Evolutionary conservation across 2,888 invertebrate species (phyloP).

Genomic region (Dynastes grantii): DNA sequence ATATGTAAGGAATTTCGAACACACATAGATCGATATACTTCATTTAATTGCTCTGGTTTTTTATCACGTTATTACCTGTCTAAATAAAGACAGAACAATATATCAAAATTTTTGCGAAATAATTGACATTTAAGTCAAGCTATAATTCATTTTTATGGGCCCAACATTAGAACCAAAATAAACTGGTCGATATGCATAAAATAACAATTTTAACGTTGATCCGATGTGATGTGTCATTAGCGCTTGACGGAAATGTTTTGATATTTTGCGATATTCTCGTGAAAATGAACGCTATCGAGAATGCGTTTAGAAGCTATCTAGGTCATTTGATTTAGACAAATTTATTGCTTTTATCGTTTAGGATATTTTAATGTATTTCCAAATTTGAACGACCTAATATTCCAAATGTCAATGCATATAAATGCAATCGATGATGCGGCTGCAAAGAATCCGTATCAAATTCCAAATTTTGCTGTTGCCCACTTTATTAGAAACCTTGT

Average conservation of each 20-base stretch:
- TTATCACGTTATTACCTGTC: background rate
- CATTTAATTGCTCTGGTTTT: conserved; percentile 25
- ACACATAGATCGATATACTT: background rate
- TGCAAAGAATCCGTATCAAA: background rate
- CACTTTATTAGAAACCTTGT: no score
- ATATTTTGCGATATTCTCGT: background rate
- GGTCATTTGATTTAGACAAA: conserved; percentile 3
- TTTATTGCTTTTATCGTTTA: background rate
- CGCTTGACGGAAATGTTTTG: background rate
- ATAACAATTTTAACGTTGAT: background rate
- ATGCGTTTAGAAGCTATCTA: background rate
- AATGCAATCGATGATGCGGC: background rate
- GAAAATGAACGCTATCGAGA: no score
- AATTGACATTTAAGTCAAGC: conserved; percentile 3
- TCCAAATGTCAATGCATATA: background rate
- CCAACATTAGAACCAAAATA: background rate
- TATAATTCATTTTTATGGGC: no score
- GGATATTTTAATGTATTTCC: background rate
- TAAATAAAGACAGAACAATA: background rate
- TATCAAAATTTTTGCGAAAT: background rate
- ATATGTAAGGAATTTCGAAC: background rate
- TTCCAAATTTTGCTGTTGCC: background rate
- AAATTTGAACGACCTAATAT: background rate
- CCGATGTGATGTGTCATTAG: background rate
- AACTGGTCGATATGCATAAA: background rate